Percentiles rank a stretch among this genome's conserved stretches.
phyloP scores from a whole-genome alignment of 2,113 vertebrate genomes.

The Sander vitreus region DNA sequence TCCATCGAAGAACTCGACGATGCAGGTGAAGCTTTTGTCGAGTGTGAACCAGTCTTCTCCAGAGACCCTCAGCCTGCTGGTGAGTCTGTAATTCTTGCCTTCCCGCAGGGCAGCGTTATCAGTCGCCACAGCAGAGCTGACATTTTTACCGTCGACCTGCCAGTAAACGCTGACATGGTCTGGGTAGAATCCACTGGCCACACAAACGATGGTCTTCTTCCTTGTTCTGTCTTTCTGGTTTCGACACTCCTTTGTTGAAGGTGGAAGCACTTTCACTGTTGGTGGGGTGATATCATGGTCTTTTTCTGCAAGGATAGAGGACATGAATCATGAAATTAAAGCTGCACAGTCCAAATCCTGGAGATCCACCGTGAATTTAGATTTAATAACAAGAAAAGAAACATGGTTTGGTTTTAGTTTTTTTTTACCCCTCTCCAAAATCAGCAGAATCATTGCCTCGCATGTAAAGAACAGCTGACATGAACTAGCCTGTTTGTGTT shows the following conservation, averaged over 20 bases:
- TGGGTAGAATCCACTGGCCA: constrained; percentile 89
- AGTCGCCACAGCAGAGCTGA: constrained; percentile 71
- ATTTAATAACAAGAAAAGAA: too few species aligned
- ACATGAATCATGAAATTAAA: not conserved
- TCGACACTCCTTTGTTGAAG: constrained; percentile 81
- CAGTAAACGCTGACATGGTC: constrained; percentile 89
- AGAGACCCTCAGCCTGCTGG: constrained; percentile 87
- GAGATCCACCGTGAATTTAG: not conserved
- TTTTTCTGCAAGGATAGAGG: constrained; percentile 30
- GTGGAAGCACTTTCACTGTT: constrained; percentile 80
- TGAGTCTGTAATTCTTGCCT: constrained; percentile 74
- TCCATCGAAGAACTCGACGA: constrained; percentile 75
- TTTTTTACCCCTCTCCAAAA: not conserved
- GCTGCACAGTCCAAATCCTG: not conserved
- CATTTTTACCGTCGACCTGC: constrained; percentile 50
- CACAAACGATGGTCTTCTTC: constrained; percentile 89
- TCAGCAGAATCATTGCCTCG: not conserved
- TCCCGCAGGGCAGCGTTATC: constrained; percentile 54
- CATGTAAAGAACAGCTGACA: not conserved
- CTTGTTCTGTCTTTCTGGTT: rapidly evolving
- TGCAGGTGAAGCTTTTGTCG: constrained; percentile 79
- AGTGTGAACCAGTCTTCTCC: constrained; percentile 74
- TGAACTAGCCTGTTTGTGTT: too few species aligned
- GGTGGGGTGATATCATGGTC: rapidly evolving
- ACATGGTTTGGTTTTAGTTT: too few species aligned